Conservation (phyloP, 2,888 invertebrate genomes). For the Achlya flavicornis region DNA sequence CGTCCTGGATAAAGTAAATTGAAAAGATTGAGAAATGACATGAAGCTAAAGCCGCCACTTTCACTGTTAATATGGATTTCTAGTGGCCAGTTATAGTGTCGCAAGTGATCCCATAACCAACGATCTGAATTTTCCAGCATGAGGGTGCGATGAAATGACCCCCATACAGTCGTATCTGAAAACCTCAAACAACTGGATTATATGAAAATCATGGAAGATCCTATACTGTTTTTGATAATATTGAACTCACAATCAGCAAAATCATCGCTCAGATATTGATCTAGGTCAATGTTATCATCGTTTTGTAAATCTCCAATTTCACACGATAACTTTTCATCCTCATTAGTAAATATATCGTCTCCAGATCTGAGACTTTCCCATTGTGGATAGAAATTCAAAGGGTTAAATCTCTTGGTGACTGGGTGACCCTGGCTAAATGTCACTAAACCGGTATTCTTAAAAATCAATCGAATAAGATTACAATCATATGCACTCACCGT, state of each 20-base stretch:
- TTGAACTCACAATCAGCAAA: slow-evolving; percentile 37
- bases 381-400: slow-evolving; percentile 53
- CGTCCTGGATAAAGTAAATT: slow-evolving; percentile 72
- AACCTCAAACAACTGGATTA: not conserved
- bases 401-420: slow-evolving; percentile 44
- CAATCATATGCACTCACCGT: no score
- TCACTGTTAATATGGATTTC: slow-evolving; percentile 62
- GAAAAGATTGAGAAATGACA: slow-evolving; percentile 67
- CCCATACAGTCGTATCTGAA: slow-evolving; percentile 63
- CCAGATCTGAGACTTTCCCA: slow-evolving; percentile 64
- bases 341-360: slow-evolving; percentile 51
- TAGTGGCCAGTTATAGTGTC: slow-evolving; percentile 64
- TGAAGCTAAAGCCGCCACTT: slow-evolving; percentile 54
- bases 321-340: slow-evolving; percentile 52
- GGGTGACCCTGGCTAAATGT: slow-evolving; percentile 52
- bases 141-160: slow-evolving; percentile 70
- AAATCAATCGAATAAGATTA: not conserved
- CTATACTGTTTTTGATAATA: not conserved
- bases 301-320: slow-evolving; percentile 52
- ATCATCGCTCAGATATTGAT: slow-evolving; percentile 42
- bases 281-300: slow-evolving; percentile 50
- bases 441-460: slow-evolving; percentile 48
- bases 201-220: not conserved
- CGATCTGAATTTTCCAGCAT: slow-evolving; percentile 46
- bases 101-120: slow-evolving; percentile 53